Percentiles rank a stretch among this genome's conserved stretches.
Evolutionary conservation across 2,113 vertebrate species (phyloP).

Genomic region (Lampris incognitus): DNA sequence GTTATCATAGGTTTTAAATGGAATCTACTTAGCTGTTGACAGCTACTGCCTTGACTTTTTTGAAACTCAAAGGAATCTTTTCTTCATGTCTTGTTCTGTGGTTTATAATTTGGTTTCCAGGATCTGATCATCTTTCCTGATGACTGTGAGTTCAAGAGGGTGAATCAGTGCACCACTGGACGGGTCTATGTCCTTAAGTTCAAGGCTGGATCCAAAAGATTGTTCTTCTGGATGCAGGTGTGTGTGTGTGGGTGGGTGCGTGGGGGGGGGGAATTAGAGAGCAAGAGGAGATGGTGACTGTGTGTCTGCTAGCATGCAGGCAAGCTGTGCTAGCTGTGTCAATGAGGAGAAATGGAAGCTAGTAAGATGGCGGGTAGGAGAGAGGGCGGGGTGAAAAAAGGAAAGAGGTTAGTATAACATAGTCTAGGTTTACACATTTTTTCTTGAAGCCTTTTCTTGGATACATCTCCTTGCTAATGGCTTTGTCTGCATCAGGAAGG

Average conservation of each 20-base stretch:
- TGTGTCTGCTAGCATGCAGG: too few species aligned
- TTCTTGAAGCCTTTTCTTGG: too few species aligned
- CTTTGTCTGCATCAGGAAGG: too few species aligned
- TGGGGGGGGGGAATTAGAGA: background rate
- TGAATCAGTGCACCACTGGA: slow-evolving; percentile 94
- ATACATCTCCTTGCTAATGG: too few species aligned
- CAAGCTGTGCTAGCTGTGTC: too few species aligned
- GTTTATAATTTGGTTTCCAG: slow-evolving; percentile 64
- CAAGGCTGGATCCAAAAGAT: slow-evolving; percentile 95
- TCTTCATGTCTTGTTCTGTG: background rate
- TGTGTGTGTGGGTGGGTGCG: background rate
- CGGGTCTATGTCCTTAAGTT: slow-evolving; percentile 97
- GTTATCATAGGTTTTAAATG: too few species aligned
- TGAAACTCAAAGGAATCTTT: too few species aligned
- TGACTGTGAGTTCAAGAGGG: slow-evolving; percentile 97
- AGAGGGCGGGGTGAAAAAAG: background rate
- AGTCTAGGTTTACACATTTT: too few species aligned
- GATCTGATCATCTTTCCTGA: slow-evolving; percentile 98
- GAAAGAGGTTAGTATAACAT: background rate
- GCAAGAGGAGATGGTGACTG: too few species aligned
- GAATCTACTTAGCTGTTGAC: too few species aligned
- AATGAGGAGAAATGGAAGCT: too few species aligned
- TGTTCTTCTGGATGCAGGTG: slow-evolving; percentile 99
- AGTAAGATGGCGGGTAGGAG: background rate
- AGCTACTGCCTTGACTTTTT: too few species aligned